Percentiles rank a stretch among this genome's conserved stretches.
Conservation (phyloP, 2,113 vertebrate species). For the Scomber scombrus region DNA sequence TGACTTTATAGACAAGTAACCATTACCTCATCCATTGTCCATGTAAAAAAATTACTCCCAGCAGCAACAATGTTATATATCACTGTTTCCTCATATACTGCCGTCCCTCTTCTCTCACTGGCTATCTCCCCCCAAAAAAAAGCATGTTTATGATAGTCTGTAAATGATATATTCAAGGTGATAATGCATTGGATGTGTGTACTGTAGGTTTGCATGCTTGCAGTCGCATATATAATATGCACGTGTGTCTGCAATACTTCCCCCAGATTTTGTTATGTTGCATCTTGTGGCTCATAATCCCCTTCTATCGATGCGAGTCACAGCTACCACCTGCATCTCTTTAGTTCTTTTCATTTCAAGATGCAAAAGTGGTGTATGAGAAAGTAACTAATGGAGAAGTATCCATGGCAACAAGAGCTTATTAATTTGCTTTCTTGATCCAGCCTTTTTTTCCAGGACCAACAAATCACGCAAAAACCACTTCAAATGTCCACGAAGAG, state of each 20-base stretch:
- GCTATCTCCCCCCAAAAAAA: slow-evolving; percentile 24
- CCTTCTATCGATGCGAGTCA: slow-evolving; percentile 25
- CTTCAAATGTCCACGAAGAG: slow-evolving; percentile 15
- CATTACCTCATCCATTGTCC: neutral
- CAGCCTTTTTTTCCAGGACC: neutral
- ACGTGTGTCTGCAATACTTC: slow-evolving; percentile 30
- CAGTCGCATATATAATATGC: slow-evolving; percentile 61
- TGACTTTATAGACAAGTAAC: slow-evolving; percentile 26
- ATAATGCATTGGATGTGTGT: neutral
- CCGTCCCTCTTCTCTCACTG: slow-evolving; percentile 14
- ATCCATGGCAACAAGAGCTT: slow-evolving; percentile 64
- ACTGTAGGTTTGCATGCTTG: slow-evolving; percentile 26
- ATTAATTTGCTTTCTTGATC: slow-evolving; percentile 40
- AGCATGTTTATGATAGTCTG: neutral
- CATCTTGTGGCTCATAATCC: slow-evolving; percentile 35
- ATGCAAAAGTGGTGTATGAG: slow-evolving; percentile 48
- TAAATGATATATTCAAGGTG: slow-evolving; percentile 27
- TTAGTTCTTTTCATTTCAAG: slow-evolving; percentile 45
- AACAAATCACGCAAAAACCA: neutral
- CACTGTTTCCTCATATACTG: neutral
- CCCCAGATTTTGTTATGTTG: slow-evolving; percentile 12
- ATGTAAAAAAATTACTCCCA: neutral
- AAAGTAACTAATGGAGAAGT: slow-evolving; percentile 46
- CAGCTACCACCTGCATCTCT: slow-evolving; percentile 19
- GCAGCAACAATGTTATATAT: slow-evolving; percentile 24